A percentile compares a stretch with the other conserved stretches of the same genome.
Conservation (phyloP, 2,113 vertebrate genomes). For the Cryptoleucopteryx plumbea region DNA sequence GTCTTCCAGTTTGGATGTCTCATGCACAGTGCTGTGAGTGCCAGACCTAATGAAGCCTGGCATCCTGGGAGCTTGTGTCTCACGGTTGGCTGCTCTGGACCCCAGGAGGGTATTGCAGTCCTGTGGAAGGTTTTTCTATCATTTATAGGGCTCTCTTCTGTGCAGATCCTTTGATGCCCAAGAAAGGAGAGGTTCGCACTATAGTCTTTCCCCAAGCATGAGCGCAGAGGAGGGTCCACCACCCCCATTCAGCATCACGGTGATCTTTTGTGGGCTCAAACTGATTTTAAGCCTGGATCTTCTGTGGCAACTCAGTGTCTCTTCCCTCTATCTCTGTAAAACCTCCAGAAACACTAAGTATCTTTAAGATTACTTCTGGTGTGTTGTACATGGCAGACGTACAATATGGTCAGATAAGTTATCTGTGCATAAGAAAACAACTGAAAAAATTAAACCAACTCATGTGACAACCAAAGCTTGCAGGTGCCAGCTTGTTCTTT, state of each 20-base stretch:
- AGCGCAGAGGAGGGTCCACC: background rate
- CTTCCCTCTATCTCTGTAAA: background rate
- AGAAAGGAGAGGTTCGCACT: background rate
- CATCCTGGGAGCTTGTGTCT: background rate
- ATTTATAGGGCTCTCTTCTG: background rate
- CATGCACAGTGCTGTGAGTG: background rate
- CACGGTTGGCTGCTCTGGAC: background rate
- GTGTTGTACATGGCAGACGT: fast-evolving
- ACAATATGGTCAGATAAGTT: background rate
- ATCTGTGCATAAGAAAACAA: background rate
- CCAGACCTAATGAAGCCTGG: background rate
- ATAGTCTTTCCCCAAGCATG: background rate
- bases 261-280: background rate
- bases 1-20: background rate
- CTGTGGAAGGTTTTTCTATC: background rate
- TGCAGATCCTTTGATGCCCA: background rate
- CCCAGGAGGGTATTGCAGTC: background rate
- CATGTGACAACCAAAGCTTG: background rate
- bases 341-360: background rate
- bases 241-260: background rate
- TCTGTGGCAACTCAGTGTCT: background rate
- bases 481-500: background rate
- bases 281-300: background rate
- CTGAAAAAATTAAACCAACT: background rate
- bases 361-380: background rate